Conservation (phyloP, 2,113 vertebrate genomes). For the Phalacrocorax carbo region DNA sequence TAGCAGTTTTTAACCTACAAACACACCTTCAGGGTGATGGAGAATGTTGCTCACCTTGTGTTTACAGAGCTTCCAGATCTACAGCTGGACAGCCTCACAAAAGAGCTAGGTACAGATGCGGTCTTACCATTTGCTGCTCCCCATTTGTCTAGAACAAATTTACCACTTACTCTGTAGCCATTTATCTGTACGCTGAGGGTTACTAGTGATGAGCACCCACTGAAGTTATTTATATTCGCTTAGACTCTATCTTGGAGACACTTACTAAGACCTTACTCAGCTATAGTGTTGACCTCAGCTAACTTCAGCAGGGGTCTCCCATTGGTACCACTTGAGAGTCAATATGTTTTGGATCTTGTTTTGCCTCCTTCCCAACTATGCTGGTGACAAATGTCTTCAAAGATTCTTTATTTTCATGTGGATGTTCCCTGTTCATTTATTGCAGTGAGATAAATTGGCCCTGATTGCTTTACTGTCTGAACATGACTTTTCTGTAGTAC, state of each 20-base stretch:
- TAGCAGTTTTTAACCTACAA: neutral
- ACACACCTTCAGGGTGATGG: neutral
- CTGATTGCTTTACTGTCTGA: slow-evolving; percentile 25
- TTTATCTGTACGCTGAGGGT: neutral
- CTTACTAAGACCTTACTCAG: neutral
- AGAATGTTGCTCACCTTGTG: neutral
- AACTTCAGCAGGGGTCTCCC: neutral
- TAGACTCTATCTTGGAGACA: neutral
- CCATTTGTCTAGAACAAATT: neutral
- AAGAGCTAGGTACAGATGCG: neutral
- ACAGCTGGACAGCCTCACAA: neutral
- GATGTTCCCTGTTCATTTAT: neutral
- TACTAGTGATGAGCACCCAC: neutral
- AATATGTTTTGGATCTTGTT: neutral
- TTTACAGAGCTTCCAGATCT: neutral
- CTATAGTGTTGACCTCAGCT: neutral
- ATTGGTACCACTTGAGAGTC: neutral
- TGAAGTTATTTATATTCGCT: neutral
- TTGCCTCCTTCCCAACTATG: neutral
- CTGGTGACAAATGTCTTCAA: neutral
- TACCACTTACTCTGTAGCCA: neutral
- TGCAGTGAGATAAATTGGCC: slow-evolving; percentile 29
- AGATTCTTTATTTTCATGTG: neutral
- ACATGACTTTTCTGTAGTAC: neutral
- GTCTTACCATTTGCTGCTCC: neutral